Percentiles rank a stretch among this genome's conserved stretches.
These are phyloP conservation scores for Drosophila sp. DNA, from an alignment of 1,140 invertebrate species.

Conservation along the genomic window DNA sequence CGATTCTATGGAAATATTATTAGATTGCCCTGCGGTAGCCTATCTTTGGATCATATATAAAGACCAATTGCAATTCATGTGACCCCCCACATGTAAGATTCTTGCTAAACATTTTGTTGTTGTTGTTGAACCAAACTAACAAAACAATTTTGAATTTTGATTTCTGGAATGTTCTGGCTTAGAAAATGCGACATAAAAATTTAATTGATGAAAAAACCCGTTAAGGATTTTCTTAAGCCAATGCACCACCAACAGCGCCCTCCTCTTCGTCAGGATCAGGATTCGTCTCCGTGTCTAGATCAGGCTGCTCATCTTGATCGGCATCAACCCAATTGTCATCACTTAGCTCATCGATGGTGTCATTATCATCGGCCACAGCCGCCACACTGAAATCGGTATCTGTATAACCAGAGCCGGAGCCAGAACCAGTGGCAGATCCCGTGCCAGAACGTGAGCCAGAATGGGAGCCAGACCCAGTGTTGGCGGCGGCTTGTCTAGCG, in stretches of 20 bases:
- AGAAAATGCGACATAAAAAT: background rate
- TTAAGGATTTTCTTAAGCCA: background rate
- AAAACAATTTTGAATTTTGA: background rate
- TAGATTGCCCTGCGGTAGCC: no score
- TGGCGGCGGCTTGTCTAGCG: conserved; percentile 23
- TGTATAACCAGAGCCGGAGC: conserved; percentile 50
- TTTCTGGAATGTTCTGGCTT: no score
- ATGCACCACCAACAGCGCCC: conserved; percentile 29
- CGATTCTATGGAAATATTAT: no score
- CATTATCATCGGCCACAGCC: conserved; percentile 59
- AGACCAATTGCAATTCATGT: background rate
- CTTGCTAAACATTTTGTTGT: background rate
- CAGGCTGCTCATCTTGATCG: conserved; percentile 41
- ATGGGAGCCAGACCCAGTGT: conserved; percentile 39
- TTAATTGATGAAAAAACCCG: background rate
- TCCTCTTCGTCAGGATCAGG: conserved; percentile 22
- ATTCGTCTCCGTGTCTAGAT: conserved; percentile 39
- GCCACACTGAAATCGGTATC: conserved; percentile 58
- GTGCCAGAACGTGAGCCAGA: conserved; percentile 18
- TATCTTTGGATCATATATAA: background rate
- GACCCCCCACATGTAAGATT: background rate
- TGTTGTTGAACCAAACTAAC: no score
- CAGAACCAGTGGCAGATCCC: background rate
- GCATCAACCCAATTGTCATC: conserved; percentile 67
- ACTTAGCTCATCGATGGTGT: conserved; percentile 64